A percentile compares a stretch with the other conserved stretches of the same genome.
phyloP scores from a whole-genome alignment of 2,888 invertebrate genomes.

The Mayetiola destructor region DNA sequence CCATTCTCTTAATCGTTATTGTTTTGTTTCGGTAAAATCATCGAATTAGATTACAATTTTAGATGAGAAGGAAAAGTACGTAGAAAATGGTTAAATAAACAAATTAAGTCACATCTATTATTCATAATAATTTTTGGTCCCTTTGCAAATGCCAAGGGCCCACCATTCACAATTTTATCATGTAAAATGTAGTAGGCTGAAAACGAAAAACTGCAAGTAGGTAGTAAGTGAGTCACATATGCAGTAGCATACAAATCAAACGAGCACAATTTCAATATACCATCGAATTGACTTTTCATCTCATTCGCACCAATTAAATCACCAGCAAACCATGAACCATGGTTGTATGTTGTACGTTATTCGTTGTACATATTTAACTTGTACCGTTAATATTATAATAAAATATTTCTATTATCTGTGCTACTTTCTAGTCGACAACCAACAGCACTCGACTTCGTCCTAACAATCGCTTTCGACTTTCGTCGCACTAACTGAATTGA shows the following conservation, averaged over 20 bases:
- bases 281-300: neutral
- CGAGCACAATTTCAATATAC: neutral
- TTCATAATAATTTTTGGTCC: neutral
- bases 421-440: slow-evolving; percentile 3
- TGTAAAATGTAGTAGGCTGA: no score
- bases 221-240: no score
- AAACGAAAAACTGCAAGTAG: no score
- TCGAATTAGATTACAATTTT: slow-evolving; percentile 13
- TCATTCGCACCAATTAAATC: neutral
- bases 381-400: slow-evolving; percentile 12
- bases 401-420: slow-evolving; percentile 5
- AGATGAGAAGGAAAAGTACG: slow-evolving; percentile 1
- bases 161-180: neutral
- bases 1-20: slow-evolving; percentile 6
- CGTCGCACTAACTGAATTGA: no score
- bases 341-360: neutral
- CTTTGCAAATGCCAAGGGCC: neutral
- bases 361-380: slow-evolving; percentile 5
- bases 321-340: neutral
- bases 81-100: slow-evolving; percentile 8
- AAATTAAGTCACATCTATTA: slow-evolving; percentile 13
- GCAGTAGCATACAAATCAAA: neutral
- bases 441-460: slow-evolving; percentile 4
- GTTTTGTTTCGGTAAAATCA: slow-evolving; percentile 6
- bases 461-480: neutral